Evolutionary conservation across 2,797 vertebrate species (phyloP).

Genomic region (Intellagama lesueurii): DNA sequence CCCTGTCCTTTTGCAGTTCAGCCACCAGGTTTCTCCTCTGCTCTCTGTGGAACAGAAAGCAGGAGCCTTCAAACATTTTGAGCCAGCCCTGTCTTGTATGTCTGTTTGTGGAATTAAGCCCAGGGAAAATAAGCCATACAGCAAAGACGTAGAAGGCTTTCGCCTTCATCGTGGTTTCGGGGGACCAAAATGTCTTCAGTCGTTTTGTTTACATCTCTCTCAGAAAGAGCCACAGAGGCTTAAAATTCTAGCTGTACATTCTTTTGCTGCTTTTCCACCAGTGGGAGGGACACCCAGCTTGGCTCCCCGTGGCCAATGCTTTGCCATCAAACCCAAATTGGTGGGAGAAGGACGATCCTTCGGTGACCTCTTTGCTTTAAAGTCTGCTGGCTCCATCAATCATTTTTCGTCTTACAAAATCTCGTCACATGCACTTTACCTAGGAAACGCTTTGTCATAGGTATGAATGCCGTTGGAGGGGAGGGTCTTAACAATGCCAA

Average conservation of each 20-base stretch:
- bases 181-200: slow-evolving; percentile 61
- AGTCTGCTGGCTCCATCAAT: slow-evolving; percentile 44
- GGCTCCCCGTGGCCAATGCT: neutral
- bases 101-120: neutral
- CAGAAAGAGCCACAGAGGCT: neutral
- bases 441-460: neutral
- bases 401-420: slow-evolving; percentile 54
- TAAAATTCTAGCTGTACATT: slow-evolving; percentile 5
- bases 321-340: slow-evolving; percentile 14
- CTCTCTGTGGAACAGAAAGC: neutral
- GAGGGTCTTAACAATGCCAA: slow-evolving; percentile 30
- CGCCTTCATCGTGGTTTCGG: neutral
- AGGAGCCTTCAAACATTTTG: neutral
- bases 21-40: no score
- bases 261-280: slow-evolving; percentile 16
- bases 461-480: slow-evolving; percentile 11
- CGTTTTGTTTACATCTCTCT: neutral
- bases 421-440: slow-evolving; percentile 24
- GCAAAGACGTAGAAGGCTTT: slow-evolving; percentile 30
- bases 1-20: neutral
- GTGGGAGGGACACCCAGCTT: neutral
- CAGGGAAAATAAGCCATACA: slow-evolving; percentile 58
- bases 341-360: neutral
- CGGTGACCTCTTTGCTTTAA: slow-evolving; percentile 23
- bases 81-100: no score